These are phyloP conservation scores for Synanthedon myopaeformis DNA, from an alignment of 2,888 invertebrate genomes.

Conservation along the genomic window DNA sequence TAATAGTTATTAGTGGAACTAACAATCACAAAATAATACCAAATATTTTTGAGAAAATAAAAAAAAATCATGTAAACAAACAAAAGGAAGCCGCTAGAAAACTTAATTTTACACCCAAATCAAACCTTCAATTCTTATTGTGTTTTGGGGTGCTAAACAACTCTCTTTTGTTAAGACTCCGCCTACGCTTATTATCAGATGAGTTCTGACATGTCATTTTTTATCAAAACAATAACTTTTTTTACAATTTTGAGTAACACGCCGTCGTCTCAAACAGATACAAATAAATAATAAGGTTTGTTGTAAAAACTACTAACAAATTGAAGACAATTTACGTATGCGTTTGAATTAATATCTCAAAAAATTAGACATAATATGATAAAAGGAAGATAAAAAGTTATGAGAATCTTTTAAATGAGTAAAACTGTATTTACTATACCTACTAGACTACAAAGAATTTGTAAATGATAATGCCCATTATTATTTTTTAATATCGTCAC, in stretches of 20 bases:
- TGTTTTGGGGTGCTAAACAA: slow-evolving; percentile 62
- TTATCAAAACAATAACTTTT: slow-evolving; percentile 66
- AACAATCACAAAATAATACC: neutral
- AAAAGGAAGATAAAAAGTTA: neutral
- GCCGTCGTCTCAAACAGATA: slow-evolving; percentile 28
- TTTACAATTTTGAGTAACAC: slow-evolving; percentile 38
- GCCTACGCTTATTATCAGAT: slow-evolving; percentile 67
- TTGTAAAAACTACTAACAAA: slow-evolving; percentile 37
- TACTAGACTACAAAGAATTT: no score
- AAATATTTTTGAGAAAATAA: slow-evolving; percentile 22
- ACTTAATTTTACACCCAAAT: slow-evolving; percentile 67
- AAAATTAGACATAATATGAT: no score
- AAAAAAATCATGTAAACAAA: slow-evolving; percentile 32
- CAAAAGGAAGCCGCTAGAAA: slow-evolving; percentile 48
- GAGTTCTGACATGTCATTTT: slow-evolving; percentile 63
- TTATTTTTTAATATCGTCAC: no score
- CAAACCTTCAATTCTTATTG: slow-evolving; percentile 53
- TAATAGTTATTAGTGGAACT: neutral
- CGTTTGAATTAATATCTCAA: slow-evolving; percentile 10
- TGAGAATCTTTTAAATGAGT: no score
- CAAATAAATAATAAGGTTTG: slow-evolving; percentile 36
- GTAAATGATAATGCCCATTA: no score
- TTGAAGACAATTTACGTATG: slow-evolving; percentile 42
- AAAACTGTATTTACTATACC: no score
- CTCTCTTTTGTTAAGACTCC: slow-evolving; percentile 57